Evolutionary conservation across 2,888 invertebrate genomes (phyloP), one percentile per base, ranked within the genome.

Genomic region (Maniola hyperantus): DNA sequence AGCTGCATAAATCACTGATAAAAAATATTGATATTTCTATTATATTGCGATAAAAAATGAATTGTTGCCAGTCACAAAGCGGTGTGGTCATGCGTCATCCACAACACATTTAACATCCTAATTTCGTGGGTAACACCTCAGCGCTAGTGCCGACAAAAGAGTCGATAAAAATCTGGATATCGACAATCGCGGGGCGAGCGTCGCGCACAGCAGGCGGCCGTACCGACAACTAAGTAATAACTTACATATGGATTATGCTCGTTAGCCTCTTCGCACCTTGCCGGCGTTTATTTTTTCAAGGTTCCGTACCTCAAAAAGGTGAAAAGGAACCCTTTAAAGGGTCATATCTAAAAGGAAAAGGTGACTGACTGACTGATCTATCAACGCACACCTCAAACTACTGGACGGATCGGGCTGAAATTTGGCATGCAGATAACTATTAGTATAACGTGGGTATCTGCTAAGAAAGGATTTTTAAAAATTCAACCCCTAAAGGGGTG

Each of bases 201-300:
- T 68, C 76, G 75, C 79, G 83, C 89, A 73, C 91, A 88, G 89
- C 89, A 78, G 87, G 90, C 78, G 84, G 80, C 80, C 83, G 72
- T 73, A 73, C 82, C 80, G 78, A 78, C 84, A 81, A 81, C 89
- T 89, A 89, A n/a, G n/a, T n/a, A n/a, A 90, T 90, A 91, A 89
- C 88, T 91, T 91, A 91, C 89, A 88, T 85, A 85, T 82, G 86
- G 90, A 91, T 91, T 91, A 91, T 85, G 84, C 91, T 91, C 91
- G 90, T 91, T 91, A 91, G 88, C 83, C 88, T 89, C 90, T 91
- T 91, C 88, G 89, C 91, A 90, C 91, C 91, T 91, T 90, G 81
- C 77, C 81, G 83, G 85, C 86, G 82, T 87, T 89, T 86, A 84
- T 84, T 87, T 89, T 26, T 26, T 26, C 4, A 26, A 4, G 4